phyloP scores from a whole-genome alignment of 2,888 invertebrate genomes.

The Leptodirus hochenwartii region DNA sequence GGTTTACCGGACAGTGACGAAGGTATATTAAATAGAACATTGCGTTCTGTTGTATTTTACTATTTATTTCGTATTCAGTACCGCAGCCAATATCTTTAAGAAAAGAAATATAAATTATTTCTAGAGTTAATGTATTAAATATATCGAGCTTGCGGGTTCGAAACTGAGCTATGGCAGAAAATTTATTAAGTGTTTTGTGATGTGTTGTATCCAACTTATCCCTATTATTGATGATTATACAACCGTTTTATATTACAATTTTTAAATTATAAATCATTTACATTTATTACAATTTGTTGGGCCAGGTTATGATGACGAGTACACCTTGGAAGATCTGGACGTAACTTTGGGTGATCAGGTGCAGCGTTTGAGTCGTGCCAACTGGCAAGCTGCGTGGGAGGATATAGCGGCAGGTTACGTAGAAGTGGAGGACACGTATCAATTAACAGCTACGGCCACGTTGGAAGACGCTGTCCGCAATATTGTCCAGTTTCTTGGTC shows the following conservation, averaged over 20 bases:
- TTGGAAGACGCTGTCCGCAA: slow-evolving; percentile 73
- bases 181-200: too few relatives aligned
- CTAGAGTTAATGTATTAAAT: too few relatives aligned
- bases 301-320: slow-evolving; percentile 80
- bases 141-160: too few relatives aligned
- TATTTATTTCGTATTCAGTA: neutral
- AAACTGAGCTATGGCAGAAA: too few relatives aligned
- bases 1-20: slow-evolving; percentile 92
- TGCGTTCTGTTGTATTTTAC: slow-evolving; percentile 1
- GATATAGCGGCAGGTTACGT: slow-evolving; percentile 35
- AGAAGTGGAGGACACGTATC: slow-evolving; percentile 86
- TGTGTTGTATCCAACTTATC: neutral
- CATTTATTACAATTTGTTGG: slow-evolving; percentile 2
- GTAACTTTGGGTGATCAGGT: slow-evolving; percentile 73
- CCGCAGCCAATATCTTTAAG: neutral
- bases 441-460: slow-evolving; percentile 58
- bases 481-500: slow-evolving; percentile 63
- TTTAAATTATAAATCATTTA: neutral
- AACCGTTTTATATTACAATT: neutral
- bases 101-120: too few relatives aligned
- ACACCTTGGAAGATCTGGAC: slow-evolving; percentile 87
- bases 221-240: neutral
- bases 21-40: slow-evolving; percentile 25
- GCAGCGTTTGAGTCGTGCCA: slow-evolving; percentile 54
- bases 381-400: slow-evolving; percentile 53